phyloP scores from a whole-genome alignment of 2,113 vertebrate genomes.

The Erpornis zantholeuca region DNA sequence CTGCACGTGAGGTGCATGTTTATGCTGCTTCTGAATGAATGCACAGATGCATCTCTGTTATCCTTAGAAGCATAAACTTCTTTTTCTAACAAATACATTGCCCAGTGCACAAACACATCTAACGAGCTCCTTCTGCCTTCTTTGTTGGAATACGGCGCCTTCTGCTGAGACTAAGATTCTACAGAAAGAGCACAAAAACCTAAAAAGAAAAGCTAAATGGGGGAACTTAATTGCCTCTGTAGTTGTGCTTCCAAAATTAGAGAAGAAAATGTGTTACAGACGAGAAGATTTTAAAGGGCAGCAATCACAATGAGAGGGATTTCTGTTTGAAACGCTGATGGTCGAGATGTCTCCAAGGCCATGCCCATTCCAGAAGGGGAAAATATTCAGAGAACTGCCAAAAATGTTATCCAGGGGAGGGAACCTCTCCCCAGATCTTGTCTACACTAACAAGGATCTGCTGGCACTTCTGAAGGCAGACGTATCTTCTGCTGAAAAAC shows the following conservation, averaged over 20 bases:
- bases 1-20: not conserved
- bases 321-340: not conserved
- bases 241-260: conserved; percentile 17
- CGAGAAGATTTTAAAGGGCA: not conserved
- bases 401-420: conserved; percentile 6
- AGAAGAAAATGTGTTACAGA: not conserved
- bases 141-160: not conserved
- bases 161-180: conserved; percentile 4
- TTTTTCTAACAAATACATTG: not conserved
- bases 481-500: not conserved
- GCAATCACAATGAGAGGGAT: not conserved
- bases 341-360: not conserved
- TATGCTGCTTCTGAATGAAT: not conserved
- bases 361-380: not conserved
- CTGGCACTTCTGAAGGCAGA: not conserved
- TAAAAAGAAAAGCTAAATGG: not conserved
- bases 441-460: conserved; percentile 32
- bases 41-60: conserved; percentile 22
- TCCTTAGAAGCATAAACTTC: not conserved
- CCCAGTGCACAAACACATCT: not conserved
- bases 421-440: not conserved
- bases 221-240: conserved; percentile 3
- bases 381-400: conserved; percentile 30
- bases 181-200: not conserved
- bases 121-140: not conserved